Evolutionary conservation across 2,797 vertebrate species (phyloP).

Genomic region (Anguilla pacifica): DNA sequence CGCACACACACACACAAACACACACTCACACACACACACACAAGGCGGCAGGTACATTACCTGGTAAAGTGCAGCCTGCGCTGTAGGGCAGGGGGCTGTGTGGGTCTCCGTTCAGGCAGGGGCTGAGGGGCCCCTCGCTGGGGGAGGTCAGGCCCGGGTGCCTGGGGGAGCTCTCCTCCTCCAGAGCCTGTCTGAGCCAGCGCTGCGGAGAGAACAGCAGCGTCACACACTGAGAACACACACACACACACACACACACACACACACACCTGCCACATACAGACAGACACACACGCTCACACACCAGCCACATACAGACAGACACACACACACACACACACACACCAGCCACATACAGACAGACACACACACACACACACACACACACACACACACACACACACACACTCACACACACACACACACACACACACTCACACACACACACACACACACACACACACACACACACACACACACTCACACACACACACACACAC

Average conservation of each 20-base stretch:
- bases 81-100: constrained; percentile 89
- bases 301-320: no score
- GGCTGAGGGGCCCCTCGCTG: constrained; percentile 86
- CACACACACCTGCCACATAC: background rate
- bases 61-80: constrained; percentile 87
- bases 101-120: constrained; percentile 88
- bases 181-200: constrained; percentile 96
- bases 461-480: background rate
- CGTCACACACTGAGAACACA: background rate
- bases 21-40: background rate
- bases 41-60: constrained; percentile 41
- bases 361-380: no score
- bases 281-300: background rate
- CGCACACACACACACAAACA: no score
- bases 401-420: background rate
- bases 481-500: no score
- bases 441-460: background rate
- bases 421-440: background rate
- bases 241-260: background rate
- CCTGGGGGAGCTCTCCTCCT: constrained; percentile 88
- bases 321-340: background rate
- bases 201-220: constrained; percentile 70
- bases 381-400: no score
- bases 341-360: no score
- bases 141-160: constrained; percentile 64